Percentiles rank a stretch among this genome's conserved stretches.
Conservation (phyloP, 2,888 invertebrate genomes). For the Neria commutata region DNA sequence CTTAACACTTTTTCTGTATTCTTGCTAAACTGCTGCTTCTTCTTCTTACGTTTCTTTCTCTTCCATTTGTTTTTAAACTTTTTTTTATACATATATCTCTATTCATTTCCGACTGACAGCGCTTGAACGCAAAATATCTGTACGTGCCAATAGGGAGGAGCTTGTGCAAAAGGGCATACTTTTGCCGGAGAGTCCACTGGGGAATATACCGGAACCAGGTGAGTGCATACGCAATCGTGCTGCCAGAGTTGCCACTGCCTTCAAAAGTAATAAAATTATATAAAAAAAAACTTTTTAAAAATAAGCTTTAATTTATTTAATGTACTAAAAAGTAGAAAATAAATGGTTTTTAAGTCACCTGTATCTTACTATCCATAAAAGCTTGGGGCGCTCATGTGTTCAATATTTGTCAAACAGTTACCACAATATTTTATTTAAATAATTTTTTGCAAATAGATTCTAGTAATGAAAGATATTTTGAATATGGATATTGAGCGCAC, state of each 20-base stretch:
- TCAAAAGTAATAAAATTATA: not conserved
- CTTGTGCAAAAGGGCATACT: slow-evolving; percentile 96
- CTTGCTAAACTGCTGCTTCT: not conserved
- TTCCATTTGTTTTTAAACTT: slow-evolving; percentile 46
- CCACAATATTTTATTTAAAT: too few relatives aligned
- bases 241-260: slow-evolving; percentile 2
- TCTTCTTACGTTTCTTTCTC: not conserved
- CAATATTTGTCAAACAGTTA: too few relatives aligned
- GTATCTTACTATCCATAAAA: too few relatives aligned
- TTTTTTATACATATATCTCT: not conserved
- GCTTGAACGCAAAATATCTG: slow-evolving; percentile 96
- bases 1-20: not conserved
- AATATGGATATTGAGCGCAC: too few relatives aligned
- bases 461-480: too few relatives aligned
- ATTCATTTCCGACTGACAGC: slow-evolving; percentile 69
- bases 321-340: too few relatives aligned
- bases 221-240: slow-evolving; percentile 53
- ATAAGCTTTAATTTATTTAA: too few relatives aligned
- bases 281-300: too few relatives aligned
- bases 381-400: too few relatives aligned
- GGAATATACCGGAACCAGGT: slow-evolving; percentile 85
- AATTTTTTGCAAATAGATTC: too few relatives aligned
- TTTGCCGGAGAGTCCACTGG: slow-evolving; percentile 84
- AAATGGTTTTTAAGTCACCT: too few relatives aligned
- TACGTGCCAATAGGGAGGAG: slow-evolving; percentile 96